Base-by-base conservation (phyloP, 2,797 vertebrate genomes). In the Cephalopachus bancanus region DNA sequence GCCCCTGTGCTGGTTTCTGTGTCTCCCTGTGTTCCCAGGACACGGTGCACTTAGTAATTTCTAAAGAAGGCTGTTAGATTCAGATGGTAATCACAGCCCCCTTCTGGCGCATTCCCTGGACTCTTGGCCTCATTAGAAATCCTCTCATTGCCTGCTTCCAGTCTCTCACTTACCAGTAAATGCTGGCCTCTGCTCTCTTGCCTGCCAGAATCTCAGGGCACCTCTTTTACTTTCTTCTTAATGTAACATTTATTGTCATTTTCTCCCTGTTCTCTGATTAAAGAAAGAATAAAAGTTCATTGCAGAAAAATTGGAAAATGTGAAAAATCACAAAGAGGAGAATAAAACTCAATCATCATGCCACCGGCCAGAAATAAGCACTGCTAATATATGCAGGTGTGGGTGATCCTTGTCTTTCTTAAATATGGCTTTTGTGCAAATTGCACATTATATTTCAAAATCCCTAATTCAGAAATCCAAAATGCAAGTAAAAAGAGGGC, bases 51-150 rank as follows among this genome's bases (percentile, higher is more conserved):
- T 85, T 84, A n/a, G 76, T 95, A 84, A 93, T 92, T 96, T 96
- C 96, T 94, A 93, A 93, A 95, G 96, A 91, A 76, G 71, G 26
- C 74, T 83, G 91, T 79, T 86, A 94, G 94, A 95, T 89, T 94
- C 91, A 59, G 88, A 78, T 75, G 92, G 78, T 93, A 95, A 96
- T 96, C 96, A 90, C 74, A 90, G 88, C 71, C 95, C 93, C 87
- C 84, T 95, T 92, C 92, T 96, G 94, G 90, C 10, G 7, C 74
- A 89, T 62, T 95, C 94, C 96, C 97, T 91, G 95, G 94, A 88
- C 96, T 94, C 94, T 67, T 93, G 97, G 95, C 97, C 97, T 98
- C 96, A 93, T 95, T 97, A 94, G 96, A 97, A 97, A 88, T 62
- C 67, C 55, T 94, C 94, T 80, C 75, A 0, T 67, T 26, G 72